Conservation (phyloP, 2,888 invertebrate species). For the Pinctada fucata region DNA sequence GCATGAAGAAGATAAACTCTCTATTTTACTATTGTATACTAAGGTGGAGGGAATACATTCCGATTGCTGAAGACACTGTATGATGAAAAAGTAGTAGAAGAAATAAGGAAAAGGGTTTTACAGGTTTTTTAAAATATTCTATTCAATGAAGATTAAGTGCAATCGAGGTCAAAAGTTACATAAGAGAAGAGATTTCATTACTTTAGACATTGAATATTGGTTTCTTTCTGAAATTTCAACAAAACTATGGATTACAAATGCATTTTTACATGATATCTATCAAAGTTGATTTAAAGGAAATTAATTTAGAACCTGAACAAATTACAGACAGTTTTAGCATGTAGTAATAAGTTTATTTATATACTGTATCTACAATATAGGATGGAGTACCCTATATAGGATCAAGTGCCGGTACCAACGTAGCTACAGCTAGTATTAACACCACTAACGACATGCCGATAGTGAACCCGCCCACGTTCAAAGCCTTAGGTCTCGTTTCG, state of each 20-base stretch:
- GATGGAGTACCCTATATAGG: constrained; percentile 86
- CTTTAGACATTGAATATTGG: too few relatives aligned
- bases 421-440: constrained; percentile 87
- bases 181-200: too few relatives aligned
- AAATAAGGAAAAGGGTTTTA: constrained; percentile 46
- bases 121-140: constrained; percentile 30
- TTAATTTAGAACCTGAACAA: too few relatives aligned
- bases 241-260: too few relatives aligned
- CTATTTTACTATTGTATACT: neutral
- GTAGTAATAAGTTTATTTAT: too few relatives aligned
- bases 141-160: too few relatives aligned
- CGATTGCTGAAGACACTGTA: constrained; percentile 55
- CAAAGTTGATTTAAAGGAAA: too few relatives aligned
- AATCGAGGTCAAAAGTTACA: too few relatives aligned
- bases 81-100: constrained; percentile 52
- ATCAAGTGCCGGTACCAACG: constrained; percentile 90
- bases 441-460: constrained; percentile 95
- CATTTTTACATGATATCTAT: too few relatives aligned
- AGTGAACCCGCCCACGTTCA: constrained; percentile 85
- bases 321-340: too few relatives aligned
- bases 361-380: constrained; percentile 42
- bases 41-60: constrained; percentile 61
- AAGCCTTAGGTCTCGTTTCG: constrained; percentile 85
- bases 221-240: too few relatives aligned
- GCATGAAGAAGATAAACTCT: too few relatives aligned